Conservation (phyloP, 2,797 vertebrate species). For the Chelonia mydas region DNA sequence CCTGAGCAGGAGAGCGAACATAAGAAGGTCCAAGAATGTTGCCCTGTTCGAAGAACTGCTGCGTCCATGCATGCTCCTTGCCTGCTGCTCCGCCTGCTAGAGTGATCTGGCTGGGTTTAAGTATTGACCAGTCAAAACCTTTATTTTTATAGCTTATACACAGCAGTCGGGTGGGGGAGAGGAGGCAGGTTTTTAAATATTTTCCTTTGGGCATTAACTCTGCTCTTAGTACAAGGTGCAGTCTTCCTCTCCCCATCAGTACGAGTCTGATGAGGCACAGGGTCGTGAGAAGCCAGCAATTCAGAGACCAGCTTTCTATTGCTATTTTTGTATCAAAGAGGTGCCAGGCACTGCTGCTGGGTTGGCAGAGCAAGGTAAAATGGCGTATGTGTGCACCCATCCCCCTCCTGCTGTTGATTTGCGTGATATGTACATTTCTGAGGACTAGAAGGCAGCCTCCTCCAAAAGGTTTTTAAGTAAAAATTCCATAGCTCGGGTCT, state of each 20-base stretch:
- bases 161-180: slow-evolving; percentile 35
- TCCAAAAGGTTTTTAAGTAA: slow-evolving; percentile 43
- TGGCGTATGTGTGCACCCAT: slow-evolving; percentile 51
- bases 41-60: background rate
- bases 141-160: slow-evolving; percentile 79
- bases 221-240: slow-evolving; percentile 50
- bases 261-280: slow-evolving; percentile 32
- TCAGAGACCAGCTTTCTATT: slow-evolving; percentile 68
- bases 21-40: background rate
- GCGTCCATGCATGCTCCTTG: background rate
- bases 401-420: slow-evolving; percentile 30
- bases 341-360: background rate
- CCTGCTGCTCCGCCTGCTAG: background rate
- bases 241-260: background rate
- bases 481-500: slow-evolving; percentile 73
- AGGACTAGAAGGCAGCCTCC: slow-evolving; percentile 52
- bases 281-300: slow-evolving; percentile 55
- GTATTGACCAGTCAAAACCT: slow-evolving; percentile 36
- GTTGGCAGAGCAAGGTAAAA: slow-evolving; percentile 3
- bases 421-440: slow-evolving; percentile 52
- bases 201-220: slow-evolving; percentile 36
- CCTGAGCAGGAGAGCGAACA: slow-evolving; percentile 12
- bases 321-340: slow-evolving; percentile 69
- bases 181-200: background rate
- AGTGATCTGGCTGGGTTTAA: slow-evolving; percentile 7